Percentiles rank a stretch among this genome's conserved stretches.
These are phyloP conservation scores for Pholis gunnellus DNA, from an alignment of 2,113 vertebrate species.

Conservation along the genomic window DNA sequence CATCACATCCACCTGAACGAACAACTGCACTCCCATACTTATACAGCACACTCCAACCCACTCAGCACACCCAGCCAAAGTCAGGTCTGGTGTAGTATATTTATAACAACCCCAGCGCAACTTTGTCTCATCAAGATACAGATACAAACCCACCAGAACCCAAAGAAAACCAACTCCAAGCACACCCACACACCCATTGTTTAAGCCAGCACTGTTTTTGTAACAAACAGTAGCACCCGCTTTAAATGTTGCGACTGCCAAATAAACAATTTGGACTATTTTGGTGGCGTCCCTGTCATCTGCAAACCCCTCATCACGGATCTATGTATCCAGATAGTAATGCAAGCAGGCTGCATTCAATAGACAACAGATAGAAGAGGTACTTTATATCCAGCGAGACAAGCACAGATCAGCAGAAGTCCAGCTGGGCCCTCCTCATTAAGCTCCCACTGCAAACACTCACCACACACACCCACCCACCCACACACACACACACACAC, in stretches of 20 bases:
- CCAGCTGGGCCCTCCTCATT: constrained; percentile 72
- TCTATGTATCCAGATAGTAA: constrained; percentile 11
- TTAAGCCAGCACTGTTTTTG: background rate
- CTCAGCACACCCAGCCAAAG: constrained; percentile 27
- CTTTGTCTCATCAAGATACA: background rate
- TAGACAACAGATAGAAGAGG: constrained; percentile 34
- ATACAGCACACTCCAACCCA: constrained; percentile 21
- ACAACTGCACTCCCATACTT: background rate
- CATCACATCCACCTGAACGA: constrained; percentile 1
- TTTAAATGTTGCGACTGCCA: background rate
- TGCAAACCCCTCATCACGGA: constrained; percentile 31
- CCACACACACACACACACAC: constrained; percentile 23
- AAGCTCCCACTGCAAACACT: constrained; percentile 26
- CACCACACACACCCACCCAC: background rate
- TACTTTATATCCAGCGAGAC: constrained; percentile 17
- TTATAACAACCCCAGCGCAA: constrained; percentile 6
- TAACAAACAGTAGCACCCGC: background rate
- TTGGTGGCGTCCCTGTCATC: constrained; percentile 14
- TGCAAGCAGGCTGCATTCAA: constrained; percentile 18
- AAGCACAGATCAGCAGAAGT: constrained; percentile 27
- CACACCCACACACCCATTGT: background rate
- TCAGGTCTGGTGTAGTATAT: background rate
- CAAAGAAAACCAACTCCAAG: background rate
- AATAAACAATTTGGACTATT: constrained; percentile 14
- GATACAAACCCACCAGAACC: background rate